Evolutionary conservation across 1,140 invertebrate genomes (phyloP), one percentile per base, ranked within the genome.

Genomic region (Zeugodacus cucurbitae): DNA sequence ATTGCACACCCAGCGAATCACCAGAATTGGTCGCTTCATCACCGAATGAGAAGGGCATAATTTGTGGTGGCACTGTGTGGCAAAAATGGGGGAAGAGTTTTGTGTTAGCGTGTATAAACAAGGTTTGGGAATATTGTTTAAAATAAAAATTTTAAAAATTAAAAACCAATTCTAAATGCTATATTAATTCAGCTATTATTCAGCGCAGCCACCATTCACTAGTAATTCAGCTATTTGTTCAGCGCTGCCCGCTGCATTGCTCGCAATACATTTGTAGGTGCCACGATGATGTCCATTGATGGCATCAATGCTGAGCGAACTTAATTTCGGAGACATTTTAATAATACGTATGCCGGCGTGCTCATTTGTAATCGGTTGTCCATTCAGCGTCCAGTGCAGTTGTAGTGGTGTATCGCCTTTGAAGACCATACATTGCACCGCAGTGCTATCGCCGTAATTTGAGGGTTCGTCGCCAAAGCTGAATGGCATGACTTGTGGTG

Each of bases 361-460:
- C 85, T 93, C 92, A 70, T 91, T 92, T 20, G 92, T 93, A 32
- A 93, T 93, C 10, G 91, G 92, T 74, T 92, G 91, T 37, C 96
- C 95, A 90, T 97, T 96, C 87, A 97, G 95, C n/a, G 94, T 95
- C 97, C 97, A 98, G n/a, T 94, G 95, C 78, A 97, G 95, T 87
- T 95, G 95, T 67, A 97, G 94, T 3, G 96, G 96, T 87, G 95
- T 93, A 93, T 97, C 96, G 78, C 97, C 97, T 93, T 96, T 96
- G 90, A 95, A 95, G 32, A 97, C 95, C 89, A 96, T 96, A 94
- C 97, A 98, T 67, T 94, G 94, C 8, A 94, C 94, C 17, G 95
- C 95, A 10, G 92, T 93, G 87, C 95, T 95, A 90, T 96, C 96
- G 54, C 96, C 96, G 88, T 95, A 95, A 92, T 96, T 96, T 29